Evolutionary conservation across 2,113 vertebrate genomes (phyloP).

Genomic region (Peromyscus maniculatus): DNA sequence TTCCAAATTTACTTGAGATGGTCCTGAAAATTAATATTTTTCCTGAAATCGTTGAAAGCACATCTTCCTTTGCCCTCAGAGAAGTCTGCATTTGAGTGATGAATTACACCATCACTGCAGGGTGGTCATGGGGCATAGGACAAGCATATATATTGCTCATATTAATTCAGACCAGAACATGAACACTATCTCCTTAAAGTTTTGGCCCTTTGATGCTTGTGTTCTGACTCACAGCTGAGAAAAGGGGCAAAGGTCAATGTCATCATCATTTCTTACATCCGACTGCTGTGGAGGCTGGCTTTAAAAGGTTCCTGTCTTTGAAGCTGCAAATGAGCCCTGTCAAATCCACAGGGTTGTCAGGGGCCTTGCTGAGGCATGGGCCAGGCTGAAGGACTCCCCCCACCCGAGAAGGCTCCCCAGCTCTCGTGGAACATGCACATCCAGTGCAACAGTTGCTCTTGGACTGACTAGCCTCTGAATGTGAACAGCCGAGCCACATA

Average conservation of each 20-base stretch:
- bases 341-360: constrained; percentile 52
- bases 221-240: constrained; percentile 65
- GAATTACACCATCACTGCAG: not conserved
- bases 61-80: not conserved
- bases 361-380: not conserved
- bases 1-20: not conserved
- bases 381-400: not conserved
- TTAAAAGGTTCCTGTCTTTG: constrained; percentile 68
- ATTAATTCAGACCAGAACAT: constrained; percentile 41
- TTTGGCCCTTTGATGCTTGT: constrained; percentile 28
- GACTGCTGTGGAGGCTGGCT: constrained; percentile 49
- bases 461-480: constrained; percentile 34
- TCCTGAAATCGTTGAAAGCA: not conserved
- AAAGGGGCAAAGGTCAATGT: constrained; percentile 66
- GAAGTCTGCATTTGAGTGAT: not conserved
- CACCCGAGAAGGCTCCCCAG: not conserved
- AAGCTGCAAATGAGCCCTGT: constrained; percentile 73
- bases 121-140: not conserved
- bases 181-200: constrained; percentile 39
- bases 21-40: not conserved
- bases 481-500: not conserved
- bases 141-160: not conserved
- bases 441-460: constrained; percentile 50
- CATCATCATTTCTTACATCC: constrained; percentile 41
- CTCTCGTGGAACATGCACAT: not conserved